Evolutionary conservation across 2,113 vertebrate genomes (phyloP), one percentile per base, ranked within the genome.

Genomic region (Cavia aperea): DNA sequence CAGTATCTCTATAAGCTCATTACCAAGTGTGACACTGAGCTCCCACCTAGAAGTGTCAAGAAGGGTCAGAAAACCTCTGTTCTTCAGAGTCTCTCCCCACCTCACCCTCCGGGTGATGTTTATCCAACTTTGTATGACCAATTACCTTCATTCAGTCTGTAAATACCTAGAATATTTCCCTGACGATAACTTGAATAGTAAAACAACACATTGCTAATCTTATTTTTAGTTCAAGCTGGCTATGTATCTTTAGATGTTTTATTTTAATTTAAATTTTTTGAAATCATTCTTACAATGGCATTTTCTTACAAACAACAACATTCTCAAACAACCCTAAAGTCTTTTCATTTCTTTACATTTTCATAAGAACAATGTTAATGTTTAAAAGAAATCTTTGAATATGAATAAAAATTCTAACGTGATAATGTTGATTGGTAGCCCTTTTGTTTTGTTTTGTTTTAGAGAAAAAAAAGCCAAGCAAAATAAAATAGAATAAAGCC

Each of bases 221-320:
- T 82, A 90, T 58, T 75, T 83, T 91, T 63, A 86, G 85, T 68
- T 36, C 33, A 94, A 29, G 62, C 9, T 78, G 1, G 21, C 1
- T 75, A 2, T 66, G 31, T 84, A 16, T 39, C 58, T 88, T 81
- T 78, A 79, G 26, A 81, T 43, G 54, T 84, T 90, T 86, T 4
- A 75, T 18, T 89, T 90, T 89, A 90, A 88, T 36, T 93, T 36
- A 75, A 56, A 86, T 83, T 83, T 88, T 72, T 72, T 75, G 23
- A 95, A 81, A 65, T 68, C 66, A 60, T 12, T 62, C 14, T 73
- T 68, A 73, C 51, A 56, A 90, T 58, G 33, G 19, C 7, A 81
- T 91, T 81, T 91, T 82, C 23, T 95, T 85, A 23, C 19, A 60
- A 86, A 24, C 11, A 86, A 23, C 29, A 60, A 60, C 46, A 54